A percentile compares a stretch with the other conserved stretches of the same genome.
These are phyloP conservation scores for Bolinopsis microptera DNA, from an alignment of 37 sponge, comb jelly and placozoan genomes.

Conservation along the genomic window DNA sequence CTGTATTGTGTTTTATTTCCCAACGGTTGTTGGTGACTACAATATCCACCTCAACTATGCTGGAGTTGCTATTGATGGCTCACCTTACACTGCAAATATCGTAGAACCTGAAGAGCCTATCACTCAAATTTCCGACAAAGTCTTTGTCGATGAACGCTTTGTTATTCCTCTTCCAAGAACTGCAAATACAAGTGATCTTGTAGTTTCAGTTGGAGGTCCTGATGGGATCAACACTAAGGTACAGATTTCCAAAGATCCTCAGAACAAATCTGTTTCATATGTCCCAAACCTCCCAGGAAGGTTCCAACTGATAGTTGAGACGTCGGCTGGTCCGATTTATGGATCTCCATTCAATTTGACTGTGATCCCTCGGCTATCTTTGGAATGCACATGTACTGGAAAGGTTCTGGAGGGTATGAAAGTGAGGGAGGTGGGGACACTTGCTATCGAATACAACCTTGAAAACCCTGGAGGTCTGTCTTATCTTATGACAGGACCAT, in stretches of 20 bases:
- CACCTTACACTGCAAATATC: not conserved
- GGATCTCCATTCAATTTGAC: slow-evolving; percentile 19
- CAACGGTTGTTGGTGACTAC: not conserved
- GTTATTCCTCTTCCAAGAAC: not conserved
- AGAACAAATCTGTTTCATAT: not conserved
- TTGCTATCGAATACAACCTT: not conserved
- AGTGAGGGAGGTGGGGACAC: not conserved
- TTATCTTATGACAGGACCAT: not conserved
- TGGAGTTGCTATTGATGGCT: not conserved
- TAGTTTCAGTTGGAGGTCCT: slow-evolving; percentile 34
- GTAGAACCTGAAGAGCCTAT: not conserved
- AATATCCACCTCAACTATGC: slow-evolving; percentile 7
- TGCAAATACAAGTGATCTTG: not conserved
- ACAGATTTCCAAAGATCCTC: not conserved
- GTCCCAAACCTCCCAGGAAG: not conserved
- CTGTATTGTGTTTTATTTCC: not conserved
- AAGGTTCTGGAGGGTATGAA: not conserved
- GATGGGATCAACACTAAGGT: not conserved
- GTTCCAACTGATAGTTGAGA: not conserved
- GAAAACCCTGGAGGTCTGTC: not conserved
- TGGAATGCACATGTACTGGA: not conserved
- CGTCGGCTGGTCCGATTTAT: not conserved
- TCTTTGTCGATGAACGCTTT: not conserved
- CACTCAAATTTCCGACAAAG: not conserved
- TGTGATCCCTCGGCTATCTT: not conserved